phyloP scores from a whole-genome alignment of 1,140 invertebrate genomes.

The Temnothorax nylanderi region DNA sequence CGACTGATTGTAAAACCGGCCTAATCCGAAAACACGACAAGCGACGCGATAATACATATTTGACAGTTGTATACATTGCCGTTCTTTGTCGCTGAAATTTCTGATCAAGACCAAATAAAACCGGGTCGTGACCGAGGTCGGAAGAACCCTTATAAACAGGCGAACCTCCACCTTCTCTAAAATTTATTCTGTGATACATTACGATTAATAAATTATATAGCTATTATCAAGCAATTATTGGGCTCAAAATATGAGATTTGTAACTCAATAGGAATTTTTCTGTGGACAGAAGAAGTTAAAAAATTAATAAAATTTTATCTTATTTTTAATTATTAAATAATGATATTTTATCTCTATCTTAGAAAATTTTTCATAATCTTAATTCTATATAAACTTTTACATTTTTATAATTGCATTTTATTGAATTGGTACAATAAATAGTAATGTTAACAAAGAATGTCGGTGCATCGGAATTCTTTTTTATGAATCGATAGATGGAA shows the following conservation, averaged over 20 bases:
- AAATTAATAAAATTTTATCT: background rate
- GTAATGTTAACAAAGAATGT: background rate
- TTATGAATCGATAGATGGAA: background rate
- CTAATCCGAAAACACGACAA: conserved; percentile 78
- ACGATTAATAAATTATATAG: background rate
- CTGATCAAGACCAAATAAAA: conserved; percentile 76
- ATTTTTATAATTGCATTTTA: background rate
- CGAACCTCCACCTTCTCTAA: background rate
- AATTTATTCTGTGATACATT: background rate
- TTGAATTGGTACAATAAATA: background rate
- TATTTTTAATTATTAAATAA: background rate
- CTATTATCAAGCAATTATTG: background rate
- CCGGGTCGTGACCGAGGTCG: conserved; percentile 69
- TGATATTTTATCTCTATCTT: background rate
- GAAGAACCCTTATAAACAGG: conserved; percentile 54
- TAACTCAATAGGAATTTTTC: background rate
- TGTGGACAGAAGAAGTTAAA: background rate
- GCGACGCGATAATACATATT: conserved; percentile 74
- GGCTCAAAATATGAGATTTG: background rate
- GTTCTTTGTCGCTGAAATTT: conserved; percentile 57
- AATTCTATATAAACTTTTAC: background rate
- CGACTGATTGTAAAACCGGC: no score
- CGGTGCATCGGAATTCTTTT: background rate
- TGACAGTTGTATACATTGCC: conserved; percentile 63
- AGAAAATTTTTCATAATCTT: background rate